Conservation (phyloP, 2,888 invertebrate species). For the Dasypogon diadema region DNA sequence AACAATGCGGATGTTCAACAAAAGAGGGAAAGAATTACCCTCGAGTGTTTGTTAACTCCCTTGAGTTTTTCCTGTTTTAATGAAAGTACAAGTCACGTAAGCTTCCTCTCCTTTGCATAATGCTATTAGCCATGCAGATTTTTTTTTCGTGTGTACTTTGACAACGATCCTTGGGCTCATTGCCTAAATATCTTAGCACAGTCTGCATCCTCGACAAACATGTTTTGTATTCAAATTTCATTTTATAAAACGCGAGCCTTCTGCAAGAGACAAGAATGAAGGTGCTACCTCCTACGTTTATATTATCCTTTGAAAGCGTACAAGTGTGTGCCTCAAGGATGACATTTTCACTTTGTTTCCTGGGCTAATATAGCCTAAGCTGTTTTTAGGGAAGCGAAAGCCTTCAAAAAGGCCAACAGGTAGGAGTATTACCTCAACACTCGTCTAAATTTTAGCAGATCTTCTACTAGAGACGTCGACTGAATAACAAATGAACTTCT, state of each 20-base stretch:
- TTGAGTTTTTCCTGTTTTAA: conserved; percentile 15
- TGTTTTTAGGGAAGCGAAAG: conserved; percentile 2
- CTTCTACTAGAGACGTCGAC: conserved; percentile 1
- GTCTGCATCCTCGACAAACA: conserved; percentile 22
- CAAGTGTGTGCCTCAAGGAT: conserved; percentile 6
- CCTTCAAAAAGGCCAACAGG: conserved; percentile 26
- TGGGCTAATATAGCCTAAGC: conserved; percentile 34
- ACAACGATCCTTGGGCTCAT: conserved; percentile 37
- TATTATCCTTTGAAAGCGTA: not conserved
- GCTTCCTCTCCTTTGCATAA: conserved; percentile 34
- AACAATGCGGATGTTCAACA: not conserved
- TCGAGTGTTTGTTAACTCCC: conserved; percentile 30
- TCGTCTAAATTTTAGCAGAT: conserved; percentile 37
- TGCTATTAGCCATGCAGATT: conserved; percentile 47
- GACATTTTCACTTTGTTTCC: conserved; percentile 46
- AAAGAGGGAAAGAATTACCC: conserved; percentile 8
- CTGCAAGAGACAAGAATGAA: too few relatives aligned
- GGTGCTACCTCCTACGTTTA: not conserved
- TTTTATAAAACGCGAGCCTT: conserved; percentile 20
- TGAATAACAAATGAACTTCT: conserved; percentile 26
- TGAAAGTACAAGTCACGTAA: conserved; percentile 40
- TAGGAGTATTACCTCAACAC: conserved; percentile 23
- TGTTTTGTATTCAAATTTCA: conserved; percentile 49
- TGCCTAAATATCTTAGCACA: conserved; percentile 7
- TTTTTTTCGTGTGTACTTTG: conserved; percentile 44